Evolutionary conservation across 2,113 vertebrate genomes (phyloP).

Genomic region (pig (Sus scrofa)): T2T-Sscrofa CM000814.6:36387001-36387500

Average conservation of each 20-base stretch:
- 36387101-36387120: too few species aligned
- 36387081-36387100: background rate
- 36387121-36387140: background rate
- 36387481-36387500: background rate
- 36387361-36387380: background rate
- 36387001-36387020: rapidly evolving
- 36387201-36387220: background rate
- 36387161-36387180: background rate
- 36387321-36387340: background rate
- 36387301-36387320: background rate
- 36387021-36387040: too few species aligned
- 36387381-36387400: background rate
- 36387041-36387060: background rate
- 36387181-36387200: background rate
- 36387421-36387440: conserved; percentile 17
- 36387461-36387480: background rate
- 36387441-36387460: background rate
- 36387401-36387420: background rate
- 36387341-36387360: background rate
- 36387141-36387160: rapidly evolving
- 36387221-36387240: background rate
- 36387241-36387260: background rate
- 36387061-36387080: background rate
- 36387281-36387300: background rate
- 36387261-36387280: background rate